Percentiles rank a stretch among this genome's conserved stretches.
Conservation (phyloP, 2,888 invertebrate species). For the Falcaria lacertinaria region DNA sequence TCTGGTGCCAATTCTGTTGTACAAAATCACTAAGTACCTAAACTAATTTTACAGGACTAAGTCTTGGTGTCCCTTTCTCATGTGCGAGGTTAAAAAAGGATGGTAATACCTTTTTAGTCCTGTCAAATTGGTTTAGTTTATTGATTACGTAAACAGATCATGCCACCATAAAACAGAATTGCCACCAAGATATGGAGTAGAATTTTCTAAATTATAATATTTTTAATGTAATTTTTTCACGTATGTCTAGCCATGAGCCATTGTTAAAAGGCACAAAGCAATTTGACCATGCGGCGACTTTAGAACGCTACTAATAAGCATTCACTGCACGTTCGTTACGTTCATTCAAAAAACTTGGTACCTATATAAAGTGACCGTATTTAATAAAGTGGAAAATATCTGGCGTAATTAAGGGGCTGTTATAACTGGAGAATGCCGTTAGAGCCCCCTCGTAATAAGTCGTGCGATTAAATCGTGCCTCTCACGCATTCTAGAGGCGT, state of each 20-base stretch:
- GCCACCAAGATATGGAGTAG: too few relatives aligned
- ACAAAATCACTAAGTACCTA: too few relatives aligned
- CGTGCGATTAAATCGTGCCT: constrained; percentile 68
- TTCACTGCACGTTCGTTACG: constrained; percentile 35
- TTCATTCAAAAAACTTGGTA: constrained; percentile 33
- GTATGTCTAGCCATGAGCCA: background rate
- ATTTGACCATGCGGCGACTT: background rate
- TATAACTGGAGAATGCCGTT: constrained; percentile 66
- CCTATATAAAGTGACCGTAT: constrained; percentile 55
- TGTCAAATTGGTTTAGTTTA: too few relatives aligned
- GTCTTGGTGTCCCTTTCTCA: too few relatives aligned
- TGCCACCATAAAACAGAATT: too few relatives aligned
- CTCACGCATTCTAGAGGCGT: constrained; percentile 60
- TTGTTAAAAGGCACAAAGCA: background rate
- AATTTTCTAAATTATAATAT: background rate
- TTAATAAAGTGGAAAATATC: constrained; percentile 66
- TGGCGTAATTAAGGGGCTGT: constrained; percentile 60
- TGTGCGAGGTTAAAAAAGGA: too few relatives aligned
- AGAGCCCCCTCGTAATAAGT: constrained; percentile 56
- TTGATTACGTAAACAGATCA: too few relatives aligned
- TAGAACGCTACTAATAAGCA: constrained; percentile 6
- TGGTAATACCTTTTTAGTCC: too few relatives aligned
- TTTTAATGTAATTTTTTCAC: background rate
- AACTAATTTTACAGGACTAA: too few relatives aligned
- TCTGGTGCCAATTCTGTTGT: too few relatives aligned